Conservation (phyloP, 2,113 vertebrate genomes). For the Cyanistes caeruleus region DNA sequence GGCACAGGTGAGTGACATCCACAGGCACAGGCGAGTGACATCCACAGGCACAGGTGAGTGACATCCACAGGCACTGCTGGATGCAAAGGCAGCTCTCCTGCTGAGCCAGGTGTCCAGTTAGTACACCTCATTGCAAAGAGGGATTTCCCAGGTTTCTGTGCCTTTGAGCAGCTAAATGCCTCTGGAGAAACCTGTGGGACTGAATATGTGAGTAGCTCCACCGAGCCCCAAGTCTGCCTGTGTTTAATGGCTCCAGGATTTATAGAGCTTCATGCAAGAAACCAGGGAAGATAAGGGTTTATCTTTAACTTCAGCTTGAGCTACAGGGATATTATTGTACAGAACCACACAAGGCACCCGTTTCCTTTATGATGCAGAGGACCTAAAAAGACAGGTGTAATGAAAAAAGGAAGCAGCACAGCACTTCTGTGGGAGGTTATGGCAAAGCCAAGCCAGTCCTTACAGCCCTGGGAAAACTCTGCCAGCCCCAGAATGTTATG, state of each 20-base stretch:
- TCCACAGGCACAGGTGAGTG: fast-evolving
- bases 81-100: neutral
- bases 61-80: neutral
- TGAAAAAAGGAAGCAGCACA: neutral
- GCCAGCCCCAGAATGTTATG: fast-evolving
- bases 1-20: neutral
- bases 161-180: neutral
- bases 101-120: neutral
- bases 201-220: neutral
- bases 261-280: neutral
- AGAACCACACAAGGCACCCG: neutral
- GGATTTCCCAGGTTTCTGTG: neutral
- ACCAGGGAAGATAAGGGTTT: neutral
- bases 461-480: neutral
- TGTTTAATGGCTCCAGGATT: neutral
- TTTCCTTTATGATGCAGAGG: neutral
- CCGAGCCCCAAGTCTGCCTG: neutral
- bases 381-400: neutral
- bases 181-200: neutral
- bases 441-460: neutral
- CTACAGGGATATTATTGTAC: neutral
- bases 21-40: neutral
- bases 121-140: neutral
- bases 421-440: neutral
- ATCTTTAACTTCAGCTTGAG: neutral